Base-by-base conservation (phyloP, 2,113 vertebrate genomes). In the Xiphophorus hellerii region DNA sequence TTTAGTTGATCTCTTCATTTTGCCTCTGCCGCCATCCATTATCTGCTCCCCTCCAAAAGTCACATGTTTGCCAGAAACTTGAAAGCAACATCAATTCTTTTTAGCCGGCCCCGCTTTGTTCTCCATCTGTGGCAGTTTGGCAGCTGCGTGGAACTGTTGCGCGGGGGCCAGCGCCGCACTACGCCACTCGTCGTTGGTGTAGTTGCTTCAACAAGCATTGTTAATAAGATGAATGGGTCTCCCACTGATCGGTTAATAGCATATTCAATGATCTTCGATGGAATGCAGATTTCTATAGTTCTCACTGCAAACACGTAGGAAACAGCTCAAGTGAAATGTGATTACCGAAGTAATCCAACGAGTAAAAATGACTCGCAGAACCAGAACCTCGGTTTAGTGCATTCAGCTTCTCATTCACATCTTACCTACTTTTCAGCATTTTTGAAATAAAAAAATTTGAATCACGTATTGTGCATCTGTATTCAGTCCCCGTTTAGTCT, bases 221-320 rank as follows among this genome's bases (percentile, higher is more conserved):
- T 73, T 90, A 92, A 89, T 89, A 78, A 87, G 88, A 88, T 69
- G 60, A 88, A 91, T 66, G 42, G 33, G 84, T 64, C 39, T 84
- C 87, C 80, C 9, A 71, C 87, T 90, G 89, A 81, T 84, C 81
- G 6, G 71, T 63, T 78, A 86, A 84, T 80, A 71, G 66, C 13
- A 44, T 76, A 22, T 85, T 82, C 69, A 27, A 62, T 64, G 83
- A 65, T 68, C 69, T 78, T 83, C 67, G 20, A 62, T 69, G 60
- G 76, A 4, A 15, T 11, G 15, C 69, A 30, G 11, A 86, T 78
- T 86, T 33, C 71, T 33, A 74, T 61, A 62, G 2, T 62, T 75
- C 66, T 48, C 44, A 70, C 42, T 29, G 67, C 44, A 10, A 25
- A 27, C 28, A 35, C 5, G 0, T 3, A 37, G 42, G 71, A 48